Evolutionary conservation across 2,797 vertebrate species (phyloP), one percentile per base, ranked within the genome.

Genomic region (Mormyrops attenuatus): DNA sequence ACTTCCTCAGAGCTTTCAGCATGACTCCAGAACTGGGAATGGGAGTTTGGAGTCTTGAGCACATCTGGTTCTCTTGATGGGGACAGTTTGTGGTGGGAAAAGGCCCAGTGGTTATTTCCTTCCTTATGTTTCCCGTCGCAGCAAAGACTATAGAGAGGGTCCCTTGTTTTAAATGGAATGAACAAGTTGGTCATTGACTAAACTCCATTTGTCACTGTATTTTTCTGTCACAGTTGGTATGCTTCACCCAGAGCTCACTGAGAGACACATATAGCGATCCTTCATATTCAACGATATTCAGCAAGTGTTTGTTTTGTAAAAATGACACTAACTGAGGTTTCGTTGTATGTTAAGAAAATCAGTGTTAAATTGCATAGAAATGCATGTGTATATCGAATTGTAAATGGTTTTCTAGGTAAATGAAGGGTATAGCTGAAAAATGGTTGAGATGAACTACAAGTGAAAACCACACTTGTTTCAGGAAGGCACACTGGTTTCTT

Each of bases 101-200:
- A 89, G 91, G 91, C 89, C 73, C 82, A 89, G 88, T 44, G 91
- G 90, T 90, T 90, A 86, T 90, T 52, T 90, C 89, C 89, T 90
- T 90, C 89, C 84, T 91, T 90, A 88, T 90, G 89, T 34, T 88
- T 91, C 73, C 90, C 38, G 50, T 88, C 20, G 69, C 88, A 87
- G 38, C 20, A 91, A 93, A 92, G 90, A 92, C 92, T 87, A 92
- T 53, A 66, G 92, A 92, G 90, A 92, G 73, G 93, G 50, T 30
- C 22, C 30, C 55, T 49, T 85, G 88, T 89, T 87, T 89, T 87
- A 85, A 92, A 93, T 92, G 92, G 92, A 91, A 92, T 87, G 86
- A 80, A 91, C 88, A 88, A 77, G 52, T 89, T 90, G 91, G 89
- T 88, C 90, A 60, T 88, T 82, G 90, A 52, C 82, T 89, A 92